Evolutionary conservation across 2,888 invertebrate genomes (phyloP).

Genomic region (Encarsia formosa): DNA sequence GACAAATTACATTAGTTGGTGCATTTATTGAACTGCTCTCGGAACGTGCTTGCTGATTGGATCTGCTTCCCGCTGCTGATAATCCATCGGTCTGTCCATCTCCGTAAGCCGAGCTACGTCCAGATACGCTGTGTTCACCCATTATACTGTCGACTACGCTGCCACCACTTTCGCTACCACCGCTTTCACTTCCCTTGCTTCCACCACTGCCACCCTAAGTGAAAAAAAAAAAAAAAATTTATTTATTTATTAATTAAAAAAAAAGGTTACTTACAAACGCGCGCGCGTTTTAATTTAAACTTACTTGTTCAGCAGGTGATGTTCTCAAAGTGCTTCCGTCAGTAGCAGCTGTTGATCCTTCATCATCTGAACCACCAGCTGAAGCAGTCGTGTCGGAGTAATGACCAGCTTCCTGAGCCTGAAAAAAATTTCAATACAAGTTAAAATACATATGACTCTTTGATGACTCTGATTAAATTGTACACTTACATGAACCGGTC

Average conservation of each 20-base stretch:
- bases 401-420: conserved; percentile 51
- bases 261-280: background rate
- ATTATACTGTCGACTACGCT: conserved; percentile 90
- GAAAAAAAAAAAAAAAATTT: conserved; percentile 24
- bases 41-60: conserved; percentile 54
- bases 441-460: background rate
- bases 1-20: conserved; percentile 40
- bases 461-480: background rate
- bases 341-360: conserved; percentile 91
- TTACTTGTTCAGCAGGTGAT: conserved; percentile 73
- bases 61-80: conserved; percentile 41
- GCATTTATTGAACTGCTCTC: conserved; percentile 57
- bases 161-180: conserved; percentile 84
- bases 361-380: conserved; percentile 88
- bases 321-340: conserved; percentile 89
- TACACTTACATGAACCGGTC: conserved; percentile 30
- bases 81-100: conserved; percentile 60
- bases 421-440: background rate
- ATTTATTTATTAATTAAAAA: conserved; percentile 3
- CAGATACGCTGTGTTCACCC: conserved; percentile 81
- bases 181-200: conserved; percentile 52
- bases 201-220: conserved; percentile 53
- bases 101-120: conserved; percentile 88
- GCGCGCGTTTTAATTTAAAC: too few relatives aligned
- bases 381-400: conserved; percentile 81